Evolutionary conservation across 2,888 invertebrate genomes (phyloP), one percentile per base, ranked within the genome.

Genomic region (Pachydiplax longipennis): DNA sequence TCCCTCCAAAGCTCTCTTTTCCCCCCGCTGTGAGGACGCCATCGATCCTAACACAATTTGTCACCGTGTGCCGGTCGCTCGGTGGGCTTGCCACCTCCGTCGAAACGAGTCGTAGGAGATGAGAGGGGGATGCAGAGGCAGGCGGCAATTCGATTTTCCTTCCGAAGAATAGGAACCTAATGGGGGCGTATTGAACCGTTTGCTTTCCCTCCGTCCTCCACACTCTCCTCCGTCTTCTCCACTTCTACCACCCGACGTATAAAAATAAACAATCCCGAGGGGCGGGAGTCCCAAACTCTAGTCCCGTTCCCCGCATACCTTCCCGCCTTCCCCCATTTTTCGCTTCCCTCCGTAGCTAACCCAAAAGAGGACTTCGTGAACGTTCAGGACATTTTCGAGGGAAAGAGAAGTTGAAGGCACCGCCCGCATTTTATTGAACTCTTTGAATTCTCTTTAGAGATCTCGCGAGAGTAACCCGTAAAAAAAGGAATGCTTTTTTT

Each of bases 151-250:
- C 87, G 87, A 87, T 87, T 87, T 87, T 18, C 87, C 87, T 61
- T 31, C 87, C 87, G 87, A 87, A 87, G 87, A 87, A 87, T 87
- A 61, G 87, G 87, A 87, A 61, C 87, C 87, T 87, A 87, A 87
- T 87, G 87, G 87, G 87, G 87, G 87, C 61, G 87, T 87, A 87
- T 87, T 87, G 87, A 87, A 87, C 87, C 87, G 87, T 87, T 83
- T 83, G 53, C 83, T 25, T 25, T 25, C 48, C 83, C 83, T 13
- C 44, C 48, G 40, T n/a, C 81, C n/a, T 44, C 35, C 80, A 2
- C 35, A 8, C 80, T 13, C 80, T 22, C 35, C 18, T 12, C 18
- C 81, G 40, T 37, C 40, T 40, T 40, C 81, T 40, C 81, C 81
- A 37, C 35, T 81, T 81, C 81, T n/a, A 12, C 80, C 35, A 31